Conservation (phyloP, 1,140 invertebrate genomes). For the Nebria ingens region DNA sequence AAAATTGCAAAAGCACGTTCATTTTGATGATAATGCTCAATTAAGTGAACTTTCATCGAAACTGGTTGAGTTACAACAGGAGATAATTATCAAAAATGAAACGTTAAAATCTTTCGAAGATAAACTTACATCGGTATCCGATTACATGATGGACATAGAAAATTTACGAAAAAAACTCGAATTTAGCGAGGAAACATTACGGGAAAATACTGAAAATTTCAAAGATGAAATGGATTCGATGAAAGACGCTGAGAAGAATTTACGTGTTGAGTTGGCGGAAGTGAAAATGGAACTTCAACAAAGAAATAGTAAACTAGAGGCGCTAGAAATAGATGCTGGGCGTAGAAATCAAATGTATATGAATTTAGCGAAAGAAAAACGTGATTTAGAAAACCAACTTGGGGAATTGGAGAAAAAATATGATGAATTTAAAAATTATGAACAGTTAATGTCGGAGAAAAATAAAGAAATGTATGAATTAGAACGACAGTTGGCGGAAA, state of each 20-base stretch:
- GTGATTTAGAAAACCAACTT: slow-evolving; percentile 37
- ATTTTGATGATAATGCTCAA: slow-evolving; percentile 24
- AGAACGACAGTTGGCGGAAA: slow-evolving; percentile 31
- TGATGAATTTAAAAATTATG: slow-evolving; percentile 28
- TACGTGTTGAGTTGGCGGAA: slow-evolving; percentile 44
- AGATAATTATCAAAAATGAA: not conserved
- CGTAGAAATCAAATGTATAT: slow-evolving; percentile 48
- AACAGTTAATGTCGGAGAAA: slow-evolving; percentile 35
- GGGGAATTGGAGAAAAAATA: slow-evolving; percentile 35
- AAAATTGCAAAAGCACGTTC: slow-evolving; percentile 28
- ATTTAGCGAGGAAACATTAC: slow-evolving; percentile 39
- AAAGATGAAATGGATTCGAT: slow-evolving; percentile 46
- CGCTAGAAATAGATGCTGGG: slow-evolving; percentile 44
- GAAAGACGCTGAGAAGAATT: slow-evolving; percentile 41
- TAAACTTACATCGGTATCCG: not conserved
- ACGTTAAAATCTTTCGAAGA: not conserved
- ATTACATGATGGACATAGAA: slow-evolving; percentile 33
- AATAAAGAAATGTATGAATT: slow-evolving; percentile 35
- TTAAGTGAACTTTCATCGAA: not conserved
- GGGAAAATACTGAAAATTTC: slow-evolving; percentile 41
- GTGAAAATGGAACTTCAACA: slow-evolving; percentile 43
- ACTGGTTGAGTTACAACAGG: slow-evolving; percentile 11
- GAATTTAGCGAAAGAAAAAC: slow-evolving; percentile 46
- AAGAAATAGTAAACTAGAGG: slow-evolving; percentile 43
- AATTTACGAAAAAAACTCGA: slow-evolving; percentile 40